Evolutionary conservation across 2,888 invertebrate species (phyloP), one percentile per base, ranked within the genome.

Genomic region (Melanchra persicariae): DNA sequence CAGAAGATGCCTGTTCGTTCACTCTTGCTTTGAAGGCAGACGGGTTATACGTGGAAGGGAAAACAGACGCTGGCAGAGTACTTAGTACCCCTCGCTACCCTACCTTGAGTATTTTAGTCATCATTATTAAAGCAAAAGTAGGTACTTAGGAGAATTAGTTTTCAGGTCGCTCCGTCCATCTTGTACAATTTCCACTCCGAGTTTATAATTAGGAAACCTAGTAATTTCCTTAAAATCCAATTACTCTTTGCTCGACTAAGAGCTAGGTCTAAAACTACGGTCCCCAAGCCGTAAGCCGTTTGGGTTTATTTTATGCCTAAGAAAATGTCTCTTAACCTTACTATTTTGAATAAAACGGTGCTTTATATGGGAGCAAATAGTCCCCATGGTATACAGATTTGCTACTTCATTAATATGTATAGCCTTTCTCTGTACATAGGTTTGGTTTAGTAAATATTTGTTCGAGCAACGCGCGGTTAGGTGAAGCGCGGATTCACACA

Each of bases 331-430:
- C 22, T 54, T 24, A 71, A 62, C 65, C 77, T 58, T 34, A 40
- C 57, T 64, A 64, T 61, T 77, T 77, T 69, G 74, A 78, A 74
- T 78, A 78, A 78, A 79, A 69, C 45, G 24, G 64, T 59, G 40
- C 68, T 78, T 74, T 78, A 79, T 78, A 78, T 74, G 78, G 22
- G 65, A 74, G 62, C 74, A 79, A 78, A 79, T 79, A 74, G 62
- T 62, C 65, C 26, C 43, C 65, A 63, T 69, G 57, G 74, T 79
- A 69, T 69, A 65, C 54, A 74, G 79, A 79, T 69, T 74, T 78
- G 65, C 55, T 63, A 37, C 69, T 78, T 74, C 78, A 79, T 78
- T 69, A 74, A 79, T 78, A 78, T 74, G 78, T 74, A 77, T 81
- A 68, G 45, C 58, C 49, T 69, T 63, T 63, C 64, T 62, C 54